Evolutionary conservation across 1,140 invertebrate species (phyloP), one percentile per base, ranked within the genome.

Genomic region (Choristoneura fumiferana): DNA sequence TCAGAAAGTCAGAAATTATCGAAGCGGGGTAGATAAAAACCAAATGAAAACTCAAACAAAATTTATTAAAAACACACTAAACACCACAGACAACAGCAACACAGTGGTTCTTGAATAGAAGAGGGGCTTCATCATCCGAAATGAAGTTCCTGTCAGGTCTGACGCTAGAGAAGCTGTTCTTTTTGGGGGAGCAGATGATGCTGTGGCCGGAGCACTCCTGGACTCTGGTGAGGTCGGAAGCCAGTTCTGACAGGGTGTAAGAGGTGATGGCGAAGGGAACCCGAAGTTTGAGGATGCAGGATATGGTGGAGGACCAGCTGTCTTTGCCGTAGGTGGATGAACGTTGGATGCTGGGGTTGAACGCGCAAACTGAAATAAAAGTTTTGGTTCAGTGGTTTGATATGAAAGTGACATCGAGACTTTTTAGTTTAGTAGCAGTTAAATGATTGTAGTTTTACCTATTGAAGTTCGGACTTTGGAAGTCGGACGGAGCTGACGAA

Each of bases 21-120:
- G n/a, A n/a, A n/a, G n/a, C n/a, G n/a, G n/a, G n/a, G n/a, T n/a
- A n/a, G n/a, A n/a, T n/a, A 56, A 61, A 58, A 63, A 69, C 40
- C 56, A 12, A 15, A 63, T 54, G 35, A 74, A 59, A 22, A 65
- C 14, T 54, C 17, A 33, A 67, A 58, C 63, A 74, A 49, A 58
- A 29, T 52, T 53, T 35, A 54, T 55, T 54, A n/a, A 37, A 54
- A 56, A 38, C 54, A 45, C 29, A 60, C 22, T 40, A 56, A 36
- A 13, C 69, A 65, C 77, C 80, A 73, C 72, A 76, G 35, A 93
- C 62, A 68, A 91, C 71, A 65, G 89, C 87, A 60, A 91, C 84
- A 78, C 90, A 94, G 82, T 93, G 92, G 84, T 95, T 95, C 69
- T 95, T 95, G 67, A 93, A 95, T 60, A 95, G 92, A 13, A 95